Evolutionary conservation across 2,113 vertebrate genomes (phyloP).

Genomic region (Puma concolor): DNA sequence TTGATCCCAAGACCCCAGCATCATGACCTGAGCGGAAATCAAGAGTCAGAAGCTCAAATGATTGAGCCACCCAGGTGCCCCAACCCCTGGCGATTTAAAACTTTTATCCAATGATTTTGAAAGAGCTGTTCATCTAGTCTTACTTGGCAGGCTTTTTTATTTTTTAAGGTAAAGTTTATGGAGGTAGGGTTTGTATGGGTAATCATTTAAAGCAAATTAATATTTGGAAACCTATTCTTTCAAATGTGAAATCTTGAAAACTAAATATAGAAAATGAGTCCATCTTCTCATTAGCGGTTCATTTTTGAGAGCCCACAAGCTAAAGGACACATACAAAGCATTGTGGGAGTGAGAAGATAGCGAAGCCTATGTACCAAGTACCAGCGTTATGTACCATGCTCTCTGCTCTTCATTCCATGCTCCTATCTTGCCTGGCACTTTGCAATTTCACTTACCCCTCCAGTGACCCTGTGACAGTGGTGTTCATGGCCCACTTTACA

Average conservation of each 20-base stretch:
- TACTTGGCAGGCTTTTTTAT: conserved; percentile 63
- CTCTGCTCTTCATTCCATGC: neutral
- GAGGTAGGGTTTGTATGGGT: neutral
- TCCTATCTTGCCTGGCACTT: neutral
- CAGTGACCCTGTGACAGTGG: neutral
- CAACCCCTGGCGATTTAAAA: conserved; percentile 84
- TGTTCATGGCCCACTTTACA: neutral
- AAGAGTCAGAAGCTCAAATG: too few relatives aligned
- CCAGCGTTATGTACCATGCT: neutral
- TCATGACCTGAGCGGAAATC: too few relatives aligned
- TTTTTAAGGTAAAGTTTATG: conserved; percentile 29
- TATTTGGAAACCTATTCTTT: conserved; percentile 49
- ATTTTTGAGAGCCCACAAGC: conserved; percentile 20
- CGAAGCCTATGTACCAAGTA: neutral
- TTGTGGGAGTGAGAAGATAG: neutral
- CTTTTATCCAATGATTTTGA: conserved; percentile 85
- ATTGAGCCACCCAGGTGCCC: too few relatives aligned
- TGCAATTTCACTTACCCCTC: neutral
- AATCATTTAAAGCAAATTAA: conserved; percentile 50
- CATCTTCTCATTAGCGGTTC: conserved; percentile 5
- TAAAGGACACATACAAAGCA: conserved; percentile 34
- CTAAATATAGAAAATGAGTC: conserved; percentile 51
- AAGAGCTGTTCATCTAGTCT: conserved; percentile 82
- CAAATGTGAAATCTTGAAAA: conserved; percentile 37
- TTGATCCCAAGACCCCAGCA: too few relatives aligned